phyloP scores from a whole-genome alignment of 2,797 vertebrate species.

The Podargus strigoides region DNA sequence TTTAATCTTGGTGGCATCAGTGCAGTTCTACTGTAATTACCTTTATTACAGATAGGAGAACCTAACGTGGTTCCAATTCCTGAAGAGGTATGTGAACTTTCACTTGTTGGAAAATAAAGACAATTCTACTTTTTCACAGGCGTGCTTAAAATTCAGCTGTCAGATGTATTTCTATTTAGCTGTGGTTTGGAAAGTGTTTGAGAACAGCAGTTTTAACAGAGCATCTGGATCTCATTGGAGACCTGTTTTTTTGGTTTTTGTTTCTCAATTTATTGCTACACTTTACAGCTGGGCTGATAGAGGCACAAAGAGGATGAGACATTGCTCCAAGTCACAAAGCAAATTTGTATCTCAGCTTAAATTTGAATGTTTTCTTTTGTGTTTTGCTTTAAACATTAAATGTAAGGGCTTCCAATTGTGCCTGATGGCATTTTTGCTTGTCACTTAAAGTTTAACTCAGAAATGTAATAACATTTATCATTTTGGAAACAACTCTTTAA shows the following conservation, averaged over 20 bases:
- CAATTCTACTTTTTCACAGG: neutral
- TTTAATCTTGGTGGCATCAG: neutral
- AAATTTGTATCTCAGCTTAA: neutral
- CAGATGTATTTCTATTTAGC: neutral
- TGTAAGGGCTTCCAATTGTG: neutral
- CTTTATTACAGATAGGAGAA: neutral
- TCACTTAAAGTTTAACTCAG: neutral
- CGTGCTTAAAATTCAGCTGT: neutral
- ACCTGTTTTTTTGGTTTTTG: neutral
- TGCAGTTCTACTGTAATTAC: neutral
- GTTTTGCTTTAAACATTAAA: neutral
- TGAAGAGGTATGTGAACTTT: neutral
- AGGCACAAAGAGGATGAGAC: neutral
- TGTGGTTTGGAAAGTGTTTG: slow-evolving; percentile 16
- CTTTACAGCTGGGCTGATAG: slow-evolving; percentile 6
- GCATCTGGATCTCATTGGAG: slow-evolving; percentile 43
- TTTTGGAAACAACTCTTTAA: neutral
- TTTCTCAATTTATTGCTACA: neutral
- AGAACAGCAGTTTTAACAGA: neutral
- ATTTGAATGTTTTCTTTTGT: neutral
- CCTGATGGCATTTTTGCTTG: neutral
- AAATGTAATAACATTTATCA: neutral
- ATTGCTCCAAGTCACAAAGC: neutral
- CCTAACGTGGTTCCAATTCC: neutral
- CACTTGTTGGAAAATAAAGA: neutral